These are phyloP conservation scores for Pedionomus torquatus DNA, from an alignment of 2,113 vertebrate genomes.

Conservation along the genomic window DNA sequence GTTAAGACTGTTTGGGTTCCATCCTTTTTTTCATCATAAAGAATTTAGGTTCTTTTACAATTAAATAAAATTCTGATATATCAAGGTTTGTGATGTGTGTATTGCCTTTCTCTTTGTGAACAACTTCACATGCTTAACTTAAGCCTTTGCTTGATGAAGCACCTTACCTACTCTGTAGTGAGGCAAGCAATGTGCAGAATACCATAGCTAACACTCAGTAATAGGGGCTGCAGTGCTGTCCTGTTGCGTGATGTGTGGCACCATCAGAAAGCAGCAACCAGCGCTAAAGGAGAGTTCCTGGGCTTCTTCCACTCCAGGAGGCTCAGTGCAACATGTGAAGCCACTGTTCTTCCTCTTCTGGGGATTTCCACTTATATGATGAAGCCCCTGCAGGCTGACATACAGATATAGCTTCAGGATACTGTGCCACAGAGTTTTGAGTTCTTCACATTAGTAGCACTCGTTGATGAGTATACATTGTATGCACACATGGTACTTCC, in stretches of 20 bases:
- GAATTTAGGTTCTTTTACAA: background rate
- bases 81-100: background rate
- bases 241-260: too few species aligned
- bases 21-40: background rate
- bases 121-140: background rate
- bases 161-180: background rate
- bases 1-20: too few species aligned
- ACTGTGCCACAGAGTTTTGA: background rate
- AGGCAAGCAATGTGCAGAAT: background rate
- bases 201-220: too few species aligned
- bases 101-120: background rate
- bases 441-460: background rate
- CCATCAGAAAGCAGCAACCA: rapidly evolving
- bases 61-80: background rate
- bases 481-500: background rate
- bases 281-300: rapidly evolving
- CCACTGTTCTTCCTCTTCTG: background rate
- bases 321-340: rapidly evolving
- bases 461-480: background rate
- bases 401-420: background rate
- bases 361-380: background rate
- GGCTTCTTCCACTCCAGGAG: background rate
- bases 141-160: background rate
- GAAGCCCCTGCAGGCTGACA: background rate
- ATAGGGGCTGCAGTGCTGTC: background rate